Base-by-base conservation (phyloP, 1,140 invertebrate species). In the Drosophila tropicalis region DNA sequence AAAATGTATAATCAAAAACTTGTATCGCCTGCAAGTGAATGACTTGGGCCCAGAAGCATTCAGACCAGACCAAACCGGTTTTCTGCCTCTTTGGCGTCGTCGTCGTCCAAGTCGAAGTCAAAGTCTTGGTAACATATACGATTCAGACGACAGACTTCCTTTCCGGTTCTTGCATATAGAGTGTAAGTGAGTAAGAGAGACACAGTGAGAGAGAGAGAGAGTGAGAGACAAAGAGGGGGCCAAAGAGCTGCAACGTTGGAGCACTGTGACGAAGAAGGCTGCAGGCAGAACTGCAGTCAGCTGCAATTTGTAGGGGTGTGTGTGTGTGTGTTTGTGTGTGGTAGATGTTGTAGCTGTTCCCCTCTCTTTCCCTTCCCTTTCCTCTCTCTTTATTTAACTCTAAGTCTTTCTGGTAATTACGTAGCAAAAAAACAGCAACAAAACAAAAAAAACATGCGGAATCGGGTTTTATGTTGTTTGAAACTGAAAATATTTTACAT, bases 71-170 rank as follows among this genome's bases (percentile, higher is more conserved):
- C 51, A 39, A 84, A 81, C 79, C 74, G 79, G 79, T 78, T 82
- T 69, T 39, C 10, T 15, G 25, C 44, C 34, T 71, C 51, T 63
- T 44, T 51, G 60, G 25, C 32, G 57, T 55, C 54, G 41, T 54
- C 32, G 65, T 56, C 36, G 36, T 39, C 36, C 36, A 39, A 34
- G 65, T 56, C 47, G 34, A 77, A 79, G 81, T 83, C 81, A 84
- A 81, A 81, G 79, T 81, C 81, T 83, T 87, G 83, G 79, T 83
- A 83, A 87, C 84, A 73, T 87, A 87, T 76, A 89, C 83, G 84
- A 76, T 87, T 76, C 17, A 51, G 44, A 51, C 44, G 44, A 51
- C 44, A 51, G 44, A 87, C 84, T 89, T 87, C 84, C 84, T 87
- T 87, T 87, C 84, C 84, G 84, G 84, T 87, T 87, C 84, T 87